Conservation (phyloP, 2,113 vertebrate genomes). For the Ochotona princeps region DNA sequence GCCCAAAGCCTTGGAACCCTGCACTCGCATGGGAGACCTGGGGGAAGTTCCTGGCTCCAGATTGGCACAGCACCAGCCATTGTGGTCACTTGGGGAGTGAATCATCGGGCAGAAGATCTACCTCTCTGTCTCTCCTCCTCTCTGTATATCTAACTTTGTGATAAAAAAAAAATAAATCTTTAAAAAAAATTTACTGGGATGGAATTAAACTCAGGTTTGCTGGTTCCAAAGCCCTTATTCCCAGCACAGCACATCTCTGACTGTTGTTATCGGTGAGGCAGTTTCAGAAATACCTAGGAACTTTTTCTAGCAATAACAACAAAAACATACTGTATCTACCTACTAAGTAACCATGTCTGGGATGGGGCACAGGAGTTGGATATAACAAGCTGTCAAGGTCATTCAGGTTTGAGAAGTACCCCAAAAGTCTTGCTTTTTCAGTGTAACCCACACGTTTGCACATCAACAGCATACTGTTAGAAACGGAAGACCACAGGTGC, state of each 20-base stretch:
- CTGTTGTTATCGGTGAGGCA: not conserved
- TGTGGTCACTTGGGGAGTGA: no score
- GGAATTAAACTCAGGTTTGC: not conserved
- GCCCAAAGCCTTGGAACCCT: no score
- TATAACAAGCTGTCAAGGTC: not conserved
- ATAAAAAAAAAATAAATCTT: no score
- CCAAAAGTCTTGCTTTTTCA: not conserved
- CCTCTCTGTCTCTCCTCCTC: no score
- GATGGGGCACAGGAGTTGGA: not conserved
- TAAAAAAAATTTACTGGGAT: not conserved
- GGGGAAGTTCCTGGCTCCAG: no score
- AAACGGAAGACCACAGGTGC: not conserved
- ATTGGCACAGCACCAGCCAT: no score
- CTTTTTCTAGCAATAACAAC: not conserved
- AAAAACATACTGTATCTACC: not conserved
- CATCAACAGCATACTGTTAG: no score
- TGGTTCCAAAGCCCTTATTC: not conserved
- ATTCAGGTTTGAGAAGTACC: not conserved
- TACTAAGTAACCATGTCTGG: not conserved
- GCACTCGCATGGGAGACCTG: no score
- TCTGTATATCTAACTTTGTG: no score
- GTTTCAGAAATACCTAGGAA: not conserved
- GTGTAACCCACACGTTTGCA: not conserved
- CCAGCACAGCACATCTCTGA: not conserved
- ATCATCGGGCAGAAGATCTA: no score